A percentile compares a stretch with the other conserved stretches of the same genome.
Evolutionary conservation across 1,140 invertebrate species (phyloP).

Genomic region (Zelostemma sp.): DNA sequence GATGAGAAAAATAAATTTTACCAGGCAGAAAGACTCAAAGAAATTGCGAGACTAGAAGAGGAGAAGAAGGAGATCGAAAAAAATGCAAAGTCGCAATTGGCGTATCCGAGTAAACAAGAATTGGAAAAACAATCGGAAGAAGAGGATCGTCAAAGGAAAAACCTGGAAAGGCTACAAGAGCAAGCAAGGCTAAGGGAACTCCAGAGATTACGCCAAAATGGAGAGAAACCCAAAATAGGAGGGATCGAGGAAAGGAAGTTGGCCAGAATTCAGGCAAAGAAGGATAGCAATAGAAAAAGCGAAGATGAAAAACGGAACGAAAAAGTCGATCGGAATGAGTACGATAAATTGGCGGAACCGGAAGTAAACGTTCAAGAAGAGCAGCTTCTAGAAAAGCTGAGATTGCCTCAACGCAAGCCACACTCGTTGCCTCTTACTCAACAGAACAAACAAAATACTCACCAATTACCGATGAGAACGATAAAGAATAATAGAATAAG

Average conservation of each 20-base stretch:
- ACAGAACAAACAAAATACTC: conserved; percentile 37
- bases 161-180: conserved; percentile 60
- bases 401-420: conserved; percentile 15
- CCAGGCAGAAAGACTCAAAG: conserved; percentile 56
- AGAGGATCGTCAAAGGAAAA: conserved; percentile 57
- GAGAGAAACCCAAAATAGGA: conserved; percentile 56
- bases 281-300: conserved; percentile 49
- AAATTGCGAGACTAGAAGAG: conserved; percentile 55
- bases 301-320: conserved; percentile 34
- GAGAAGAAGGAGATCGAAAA: conserved; percentile 60
- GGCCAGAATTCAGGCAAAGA: conserved; percentile 46
- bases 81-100: conserved; percentile 57
- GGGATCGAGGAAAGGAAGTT: conserved; percentile 52
- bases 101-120: conserved; percentile 55
- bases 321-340: conserved; percentile 17
- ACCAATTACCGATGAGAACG: conserved; percentile 38
- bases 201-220: conserved; percentile 54
- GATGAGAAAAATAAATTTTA: conserved; percentile 59
- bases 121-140: conserved; percentile 56
- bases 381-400: not conserved
- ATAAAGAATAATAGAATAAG: conserved; percentile 30
- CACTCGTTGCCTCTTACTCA: conserved; percentile 48
- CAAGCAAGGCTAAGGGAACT: conserved; percentile 56
- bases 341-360: conserved; percentile 23
- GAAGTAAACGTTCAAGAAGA: conserved; percentile 20